Evolutionary conservation across 1,140 invertebrate species (phyloP), one percentile per base, ranked within the genome.

Genomic region (Hylaeus volcanicus): DNA sequence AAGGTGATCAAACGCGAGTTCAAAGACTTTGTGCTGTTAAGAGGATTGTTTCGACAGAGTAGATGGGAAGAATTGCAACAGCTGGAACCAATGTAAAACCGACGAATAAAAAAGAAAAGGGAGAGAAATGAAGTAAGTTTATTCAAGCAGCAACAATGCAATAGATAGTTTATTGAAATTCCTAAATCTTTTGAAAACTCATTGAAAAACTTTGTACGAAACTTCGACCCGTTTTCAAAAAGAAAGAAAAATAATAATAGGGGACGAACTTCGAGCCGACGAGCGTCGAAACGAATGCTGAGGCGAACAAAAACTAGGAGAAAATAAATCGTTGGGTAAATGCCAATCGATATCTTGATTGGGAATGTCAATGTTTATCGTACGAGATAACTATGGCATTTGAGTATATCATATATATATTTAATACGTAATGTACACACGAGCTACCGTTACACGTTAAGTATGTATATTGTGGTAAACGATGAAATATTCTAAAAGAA

Each of bases 401-500:
- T 85, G 86, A 87, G 9, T 69, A 80, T 84, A 73, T 86, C 60
- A 75, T 80, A 66, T 88, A 86, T 84, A 75, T 86, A 82, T 88
- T 83, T 81, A 84, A 89, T 89, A 89, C 79, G 69, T 84, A 83
- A 80, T 75, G 73, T 75, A 80, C 63, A 80, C 82, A 79, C 60
- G 73, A 81, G 83, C 80, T 84, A 83, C 81, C 78, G 88, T 79
- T 84, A 78, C 70, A 81, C 26, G 43, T 77, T 82, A 85, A 83
- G 68, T 81, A 84, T 88, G 63, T 83, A 84, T 87, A 86, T 87
- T 80, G 81, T 87, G 85, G 81, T 89, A 72, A 89, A 88, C 83
- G 84, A 87, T 86, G 85, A 85, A 76, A 91, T 91, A 91, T 91
- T 91, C 90, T 91, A 90, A 90, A 86, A 89, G 12, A 86, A 87